These are phyloP conservation scores for Scaptomyza pallida DNA, from an alignment of 1,140 invertebrate species.

Conservation along the genomic window DNA sequence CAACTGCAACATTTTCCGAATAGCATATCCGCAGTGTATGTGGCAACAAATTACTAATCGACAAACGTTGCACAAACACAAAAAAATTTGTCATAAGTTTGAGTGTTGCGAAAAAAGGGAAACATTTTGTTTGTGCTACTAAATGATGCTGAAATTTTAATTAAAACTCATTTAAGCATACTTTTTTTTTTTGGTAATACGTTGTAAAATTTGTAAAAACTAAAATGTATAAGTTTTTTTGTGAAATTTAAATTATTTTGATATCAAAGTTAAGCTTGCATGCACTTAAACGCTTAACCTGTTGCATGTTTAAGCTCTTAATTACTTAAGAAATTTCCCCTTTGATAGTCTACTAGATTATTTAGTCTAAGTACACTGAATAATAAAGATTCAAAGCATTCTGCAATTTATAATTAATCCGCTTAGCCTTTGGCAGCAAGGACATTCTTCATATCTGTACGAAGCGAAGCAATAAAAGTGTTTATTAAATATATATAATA, in stretches of 20 bases:
- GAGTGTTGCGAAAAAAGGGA: neutral
- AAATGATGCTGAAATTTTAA: conserved; percentile 6
- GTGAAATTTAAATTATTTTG: too few species aligned
- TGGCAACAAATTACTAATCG: conserved; percentile 26
- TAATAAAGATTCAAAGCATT: neutral
- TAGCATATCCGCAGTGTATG: conserved; percentile 19
- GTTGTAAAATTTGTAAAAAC: neutral
- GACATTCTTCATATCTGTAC: neutral
- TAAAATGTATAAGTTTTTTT: too few species aligned
- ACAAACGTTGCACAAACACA: neutral
- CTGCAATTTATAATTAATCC: neutral
- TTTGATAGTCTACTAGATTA: too few species aligned
- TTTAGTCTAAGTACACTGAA: too few species aligned
- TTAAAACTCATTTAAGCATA: conserved; percentile 2
- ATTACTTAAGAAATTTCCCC: too few species aligned
- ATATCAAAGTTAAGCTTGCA: too few species aligned
- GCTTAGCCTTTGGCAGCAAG: neutral
- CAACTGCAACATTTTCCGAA: conserved; percentile 27
- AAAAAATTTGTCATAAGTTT: conserved; percentile 11
- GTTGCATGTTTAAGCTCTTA: too few species aligned
- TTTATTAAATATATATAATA: conserved; percentile 16
- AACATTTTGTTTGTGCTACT: conserved; percentile 2
- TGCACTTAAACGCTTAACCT: too few species aligned
- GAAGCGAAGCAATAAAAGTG: neutral
- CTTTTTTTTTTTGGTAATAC: neutral